Conservation (phyloP, 2,888 invertebrate species). For the Aporophyla lueneburgensis region DNA sequence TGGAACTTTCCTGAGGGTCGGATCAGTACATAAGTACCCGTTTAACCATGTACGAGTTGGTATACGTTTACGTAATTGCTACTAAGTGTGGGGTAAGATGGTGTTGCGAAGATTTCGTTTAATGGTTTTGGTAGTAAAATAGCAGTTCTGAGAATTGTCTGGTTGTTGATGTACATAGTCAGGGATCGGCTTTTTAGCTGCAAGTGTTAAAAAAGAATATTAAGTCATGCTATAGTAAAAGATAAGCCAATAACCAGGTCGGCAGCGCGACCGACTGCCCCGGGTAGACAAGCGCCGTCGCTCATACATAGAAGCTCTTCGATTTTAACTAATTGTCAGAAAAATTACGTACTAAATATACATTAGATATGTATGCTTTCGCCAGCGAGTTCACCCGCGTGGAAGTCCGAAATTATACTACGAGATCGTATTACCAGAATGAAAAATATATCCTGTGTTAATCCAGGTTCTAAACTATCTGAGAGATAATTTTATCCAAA, state of each 20-base stretch:
- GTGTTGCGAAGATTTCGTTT: conserved; percentile 2
- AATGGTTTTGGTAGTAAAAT: conserved; percentile 10
- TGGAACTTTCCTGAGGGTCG: conserved; percentile 69
- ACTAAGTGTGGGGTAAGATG: conserved; percentile 23
- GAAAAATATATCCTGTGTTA: too few species aligned
- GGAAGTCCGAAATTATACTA: too few species aligned
- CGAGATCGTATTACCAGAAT: too few species aligned
- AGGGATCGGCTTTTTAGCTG: background rate
- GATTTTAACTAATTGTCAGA: background rate
- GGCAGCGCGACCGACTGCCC: background rate
- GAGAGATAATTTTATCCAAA: too few species aligned
- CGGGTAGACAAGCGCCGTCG: background rate
- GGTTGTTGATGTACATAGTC: too few species aligned
- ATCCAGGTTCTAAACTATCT: too few species aligned
- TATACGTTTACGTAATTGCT: conserved; percentile 47
- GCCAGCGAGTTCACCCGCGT: too few species aligned
- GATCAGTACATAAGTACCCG: conserved; percentile 55
- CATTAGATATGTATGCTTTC: too few species aligned
- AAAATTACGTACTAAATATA: background rate
- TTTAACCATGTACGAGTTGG: conserved; percentile 49
- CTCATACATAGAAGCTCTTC: background rate
- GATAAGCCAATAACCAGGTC: too few species aligned
- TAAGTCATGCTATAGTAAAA: background rate
- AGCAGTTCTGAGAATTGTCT: background rate
- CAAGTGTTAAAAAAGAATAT: background rate